Base-by-base conservation (phyloP, 2,797 vertebrate species). In the Meriones psammophilus region DNA sequence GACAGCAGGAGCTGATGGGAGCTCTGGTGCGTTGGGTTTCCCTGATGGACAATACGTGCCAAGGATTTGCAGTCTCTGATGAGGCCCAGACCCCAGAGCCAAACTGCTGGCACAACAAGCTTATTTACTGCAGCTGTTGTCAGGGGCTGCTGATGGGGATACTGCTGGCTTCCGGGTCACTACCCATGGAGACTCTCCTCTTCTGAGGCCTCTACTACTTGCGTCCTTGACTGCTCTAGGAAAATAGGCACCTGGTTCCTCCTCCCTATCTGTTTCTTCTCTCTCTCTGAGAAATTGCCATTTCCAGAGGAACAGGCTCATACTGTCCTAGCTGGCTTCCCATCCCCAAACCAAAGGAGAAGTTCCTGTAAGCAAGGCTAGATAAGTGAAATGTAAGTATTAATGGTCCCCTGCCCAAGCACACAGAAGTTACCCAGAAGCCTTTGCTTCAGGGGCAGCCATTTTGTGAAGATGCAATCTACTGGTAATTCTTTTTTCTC, bases 21-120 rank as follows among this genome's bases (percentile, higher is more conserved):
- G 54, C 84, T 46, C 50, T 39, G 68, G 62, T 69, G 83, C 76
- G 88, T 97, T 96, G 50, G 88, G 73, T 97, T 94, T 96, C 96
- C 93, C 89, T 88, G 78, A 81, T 88, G 56, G 78, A 90, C 64
- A 84, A 28, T 6, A 0, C 3, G n/a, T 93, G 97, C 79, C 79
- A 93, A 93, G 64, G 76, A 77, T 80, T 28, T 56, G 64, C 88
- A n/a, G n/a, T 69, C 74, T 89, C 85, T 76, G 74, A 24, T 36
- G 84, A 83, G 26, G 91, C 13, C 26, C 56, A 85, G 92, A 92
- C 68, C 92, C 96, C 68, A 69, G 76, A 58, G 62, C 14, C 30
- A 88, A 87, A 66, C 78, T 95, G 76, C 79, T 33, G 50, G 46
- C n/a, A 3, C 58, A 69, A 33, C 76, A 46, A 64, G 58, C 77